Base-by-base conservation (phyloP, 2,113 vertebrate species). In the Microcebus lehilahytsara region DNA sequence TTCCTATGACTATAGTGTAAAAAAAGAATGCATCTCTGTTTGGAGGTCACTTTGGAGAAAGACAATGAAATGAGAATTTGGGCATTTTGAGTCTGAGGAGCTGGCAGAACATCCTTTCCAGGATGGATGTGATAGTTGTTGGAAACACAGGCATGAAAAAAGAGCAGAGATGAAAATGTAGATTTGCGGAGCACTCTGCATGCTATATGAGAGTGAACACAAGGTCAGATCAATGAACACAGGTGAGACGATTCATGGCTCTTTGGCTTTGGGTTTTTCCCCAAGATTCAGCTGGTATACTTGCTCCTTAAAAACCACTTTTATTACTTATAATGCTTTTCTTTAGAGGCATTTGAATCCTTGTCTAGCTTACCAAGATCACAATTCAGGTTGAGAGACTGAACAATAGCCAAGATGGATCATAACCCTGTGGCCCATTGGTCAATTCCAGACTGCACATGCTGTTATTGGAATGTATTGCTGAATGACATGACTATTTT, bases 201-300 rank as follows among this genome's bases (percentile, higher is more conserved):
- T 2, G 17, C 12, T 2, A 2, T 3, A 3, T 5, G 19, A 10
- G 22, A 30, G 23, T 56, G 14, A 74, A 58, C 0, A 1, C 60
- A 19, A 25, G 25, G 27, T 4, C 87, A 67, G 62, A 9, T 37
- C 14, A 27, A 5, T 19, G 27, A 66, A 53, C 51, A 19, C 14
- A 32, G 12, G 42, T 23, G n/a, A 87, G 5, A 13, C 27, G 64
- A 32, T 12, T 30, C 23, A 6, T 13, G 46, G 8, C 40, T 72
- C 42, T 46, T 66, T 85, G 53, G 25, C 51, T 37, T 88, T 22
- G 6, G 30, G 64, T 6, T 53, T 46, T 74, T 9, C 22, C 49
- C 46, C 3, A 37, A 69, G 64, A 34, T 69, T 85, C 79, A 80
- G 32, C 34, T 40, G 16, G 9, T 20, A 2, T 85, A 58, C 67